phyloP scores from a whole-genome alignment of 2,888 invertebrate species.

The Aspidiotus rigidus region DNA sequence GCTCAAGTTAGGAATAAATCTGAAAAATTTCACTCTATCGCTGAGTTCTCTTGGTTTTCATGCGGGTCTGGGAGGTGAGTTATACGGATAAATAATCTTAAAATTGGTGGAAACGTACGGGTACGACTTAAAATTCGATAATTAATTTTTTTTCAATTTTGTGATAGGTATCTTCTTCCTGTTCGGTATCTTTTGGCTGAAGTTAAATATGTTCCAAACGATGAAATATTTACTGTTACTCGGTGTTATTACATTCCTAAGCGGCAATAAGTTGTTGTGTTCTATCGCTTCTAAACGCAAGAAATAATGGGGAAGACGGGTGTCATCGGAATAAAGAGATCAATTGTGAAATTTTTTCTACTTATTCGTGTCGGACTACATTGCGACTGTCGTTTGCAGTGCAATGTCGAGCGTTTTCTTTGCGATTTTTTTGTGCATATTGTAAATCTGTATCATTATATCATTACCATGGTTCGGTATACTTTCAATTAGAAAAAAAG shows the following conservation, averaged over 20 bases:
- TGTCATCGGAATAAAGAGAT: too few relatives aligned
- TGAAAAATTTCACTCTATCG: constrained; percentile 68
- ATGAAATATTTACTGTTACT: constrained; percentile 78
- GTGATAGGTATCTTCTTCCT: constrained; percentile 69
- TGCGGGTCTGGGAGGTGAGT: constrained; percentile 67
- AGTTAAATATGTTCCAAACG: constrained; percentile 92
- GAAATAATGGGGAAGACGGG: constrained; percentile 36
- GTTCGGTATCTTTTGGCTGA: constrained; percentile 85
- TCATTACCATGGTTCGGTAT: too few relatives aligned
- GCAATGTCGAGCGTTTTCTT: too few relatives aligned
- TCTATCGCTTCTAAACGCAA: constrained; percentile 53
- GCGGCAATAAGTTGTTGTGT: constrained; percentile 83
- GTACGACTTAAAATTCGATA: too few relatives aligned
- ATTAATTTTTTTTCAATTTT: constrained; percentile 30
- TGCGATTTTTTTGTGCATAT: too few relatives aligned
- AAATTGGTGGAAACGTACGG: background rate
- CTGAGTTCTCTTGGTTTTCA: constrained; percentile 83
- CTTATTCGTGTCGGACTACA: too few relatives aligned
- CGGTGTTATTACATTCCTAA: constrained; percentile 80
- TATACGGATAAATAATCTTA: background rate
- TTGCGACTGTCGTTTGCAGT: too few relatives aligned
- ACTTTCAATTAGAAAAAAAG: too few relatives aligned
- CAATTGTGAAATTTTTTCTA: too few relatives aligned
- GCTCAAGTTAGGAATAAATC: constrained; percentile 76
- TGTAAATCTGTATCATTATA: too few relatives aligned